These are phyloP conservation scores for Microdon myrmicae DNA, from an alignment of 2,888 invertebrate genomes.

Conservation along the genomic window DNA sequence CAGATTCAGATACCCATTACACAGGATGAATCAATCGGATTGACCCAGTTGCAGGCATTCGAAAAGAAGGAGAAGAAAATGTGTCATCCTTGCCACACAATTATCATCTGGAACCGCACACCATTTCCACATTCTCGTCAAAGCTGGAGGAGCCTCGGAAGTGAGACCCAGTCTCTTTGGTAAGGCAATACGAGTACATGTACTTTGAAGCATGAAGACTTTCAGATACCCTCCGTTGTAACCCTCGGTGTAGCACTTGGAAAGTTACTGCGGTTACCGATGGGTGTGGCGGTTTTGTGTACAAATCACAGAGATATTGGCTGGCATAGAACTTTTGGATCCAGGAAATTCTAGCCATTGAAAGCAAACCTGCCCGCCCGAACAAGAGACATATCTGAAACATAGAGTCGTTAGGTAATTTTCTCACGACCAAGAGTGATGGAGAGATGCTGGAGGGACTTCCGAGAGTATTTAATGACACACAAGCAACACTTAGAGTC, in stretches of 20 bases:
- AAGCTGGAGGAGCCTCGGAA: no score
- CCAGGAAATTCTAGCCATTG: slow-evolving; percentile 21
- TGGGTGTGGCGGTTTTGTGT: slow-evolving; percentile 15
- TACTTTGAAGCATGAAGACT: slow-evolving; percentile 6
- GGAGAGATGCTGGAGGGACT: slow-evolving; percentile 27
- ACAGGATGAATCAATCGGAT: slow-evolving; percentile 25
- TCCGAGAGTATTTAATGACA: slow-evolving; percentile 30
- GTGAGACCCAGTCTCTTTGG: no score
- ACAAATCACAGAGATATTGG: slow-evolving; percentile 42
- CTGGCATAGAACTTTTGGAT: slow-evolving; percentile 22
- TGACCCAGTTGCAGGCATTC: slow-evolving; percentile 35
- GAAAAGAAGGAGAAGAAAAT: slow-evolving; percentile 1
- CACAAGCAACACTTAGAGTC: slow-evolving; percentile 13
- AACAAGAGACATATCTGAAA: not conserved
- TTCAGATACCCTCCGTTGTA: slow-evolving; percentile 23
- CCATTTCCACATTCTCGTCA: not conserved
- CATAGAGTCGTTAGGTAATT: slow-evolving; percentile 33
- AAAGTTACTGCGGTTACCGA: slow-evolving; percentile 29
- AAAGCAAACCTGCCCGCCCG: not conserved
- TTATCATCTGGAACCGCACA: slow-evolving; percentile 23
- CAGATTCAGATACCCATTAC: slow-evolving; percentile 4
- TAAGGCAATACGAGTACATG: slow-evolving; percentile 1
- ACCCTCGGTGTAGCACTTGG: slow-evolving; percentile 15
- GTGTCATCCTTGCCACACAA: slow-evolving; percentile 3
- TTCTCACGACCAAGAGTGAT: slow-evolving; percentile 41